Evolutionary conservation across 2,888 invertebrate species (phyloP).

Genomic region (Hypomecis atomaria): DNA sequence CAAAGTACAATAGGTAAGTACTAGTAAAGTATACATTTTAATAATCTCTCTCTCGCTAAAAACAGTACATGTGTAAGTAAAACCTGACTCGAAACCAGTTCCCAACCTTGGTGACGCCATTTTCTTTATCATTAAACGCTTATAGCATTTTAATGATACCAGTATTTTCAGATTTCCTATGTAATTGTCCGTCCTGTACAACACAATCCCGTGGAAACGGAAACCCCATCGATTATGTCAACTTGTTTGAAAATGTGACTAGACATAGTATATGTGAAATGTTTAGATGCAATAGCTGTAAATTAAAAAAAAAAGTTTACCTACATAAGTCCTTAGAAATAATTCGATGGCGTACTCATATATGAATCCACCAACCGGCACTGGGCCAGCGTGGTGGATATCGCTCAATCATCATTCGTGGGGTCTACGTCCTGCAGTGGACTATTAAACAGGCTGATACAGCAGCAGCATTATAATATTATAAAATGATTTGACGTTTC

Average conservation of each 20-base stretch:
- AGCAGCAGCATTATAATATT: no score
- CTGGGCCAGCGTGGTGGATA: no score
- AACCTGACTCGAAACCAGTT: constrained; percentile 17
- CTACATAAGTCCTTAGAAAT: no score
- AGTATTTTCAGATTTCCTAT: constrained; percentile 27
- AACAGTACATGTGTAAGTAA: not conserved
- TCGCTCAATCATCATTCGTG: no score
- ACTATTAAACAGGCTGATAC: no score
- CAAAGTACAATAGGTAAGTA: no score
- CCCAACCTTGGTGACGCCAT: constrained; percentile 20
- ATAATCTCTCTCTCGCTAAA: no score
- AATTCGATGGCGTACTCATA: no score
- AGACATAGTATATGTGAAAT: constrained; percentile 20
- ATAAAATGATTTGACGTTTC: no score
- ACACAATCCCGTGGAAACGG: constrained; percentile 33
- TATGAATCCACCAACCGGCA: no score
- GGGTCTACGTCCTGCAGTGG: no score
- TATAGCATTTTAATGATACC: constrained; percentile 24
- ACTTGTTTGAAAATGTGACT: constrained; percentile 34
- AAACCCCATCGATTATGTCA: constrained; percentile 37
- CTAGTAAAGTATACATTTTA: no score
- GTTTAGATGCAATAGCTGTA: constrained; percentile 6
- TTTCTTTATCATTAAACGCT: constrained; percentile 14
- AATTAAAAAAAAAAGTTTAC: not conserved
- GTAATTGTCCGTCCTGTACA: constrained; percentile 26